Conservation (phyloP, 2,113 vertebrate genomes). For the Platichthys stellatus region DNA sequence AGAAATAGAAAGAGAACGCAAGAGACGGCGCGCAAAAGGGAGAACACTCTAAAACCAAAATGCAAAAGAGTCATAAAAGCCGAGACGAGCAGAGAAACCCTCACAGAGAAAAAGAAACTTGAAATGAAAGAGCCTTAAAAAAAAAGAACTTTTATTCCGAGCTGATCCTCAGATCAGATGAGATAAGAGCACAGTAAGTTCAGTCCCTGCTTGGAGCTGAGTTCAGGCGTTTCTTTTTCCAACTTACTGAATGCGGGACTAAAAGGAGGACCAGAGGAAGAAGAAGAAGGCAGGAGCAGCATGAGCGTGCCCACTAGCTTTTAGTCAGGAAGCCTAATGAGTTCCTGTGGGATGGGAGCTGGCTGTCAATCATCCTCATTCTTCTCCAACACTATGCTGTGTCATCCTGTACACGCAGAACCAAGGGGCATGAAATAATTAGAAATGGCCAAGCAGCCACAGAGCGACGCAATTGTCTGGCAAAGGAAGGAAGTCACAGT, state of each 20-base stretch:
- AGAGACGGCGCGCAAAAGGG: constrained; percentile 54
- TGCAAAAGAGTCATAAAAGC: constrained; percentile 71
- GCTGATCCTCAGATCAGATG: constrained; percentile 78
- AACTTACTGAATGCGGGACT: constrained; percentile 81
- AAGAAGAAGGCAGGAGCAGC: constrained; percentile 76
- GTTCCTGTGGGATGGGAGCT: constrained; percentile 83
- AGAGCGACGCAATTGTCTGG: constrained; percentile 55
- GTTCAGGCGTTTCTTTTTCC: constrained; percentile 78
- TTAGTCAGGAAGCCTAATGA: constrained; percentile 87
- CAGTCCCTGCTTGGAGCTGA: constrained; percentile 69
- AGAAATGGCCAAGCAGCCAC: constrained; percentile 76
- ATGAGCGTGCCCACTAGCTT: constrained; percentile 84
- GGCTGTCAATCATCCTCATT: constrained; percentile 83
- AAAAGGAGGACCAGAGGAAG: constrained; percentile 80
- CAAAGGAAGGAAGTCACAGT: constrained; percentile 62
- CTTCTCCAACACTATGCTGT: constrained; percentile 68
- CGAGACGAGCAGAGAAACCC: constrained; percentile 64
- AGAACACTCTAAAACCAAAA: constrained; percentile 68
- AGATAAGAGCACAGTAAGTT: constrained; percentile 80
- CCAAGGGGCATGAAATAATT: constrained; percentile 87
- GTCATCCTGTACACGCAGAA: constrained; percentile 75
- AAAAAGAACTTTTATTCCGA: constrained; percentile 69
- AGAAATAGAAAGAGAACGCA: constrained; percentile 65
- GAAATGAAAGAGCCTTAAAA: constrained; percentile 75
- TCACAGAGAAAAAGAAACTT: constrained; percentile 70